Conservation (phyloP, 2,797 vertebrate genomes). For the Danio kyathit region DNA sequence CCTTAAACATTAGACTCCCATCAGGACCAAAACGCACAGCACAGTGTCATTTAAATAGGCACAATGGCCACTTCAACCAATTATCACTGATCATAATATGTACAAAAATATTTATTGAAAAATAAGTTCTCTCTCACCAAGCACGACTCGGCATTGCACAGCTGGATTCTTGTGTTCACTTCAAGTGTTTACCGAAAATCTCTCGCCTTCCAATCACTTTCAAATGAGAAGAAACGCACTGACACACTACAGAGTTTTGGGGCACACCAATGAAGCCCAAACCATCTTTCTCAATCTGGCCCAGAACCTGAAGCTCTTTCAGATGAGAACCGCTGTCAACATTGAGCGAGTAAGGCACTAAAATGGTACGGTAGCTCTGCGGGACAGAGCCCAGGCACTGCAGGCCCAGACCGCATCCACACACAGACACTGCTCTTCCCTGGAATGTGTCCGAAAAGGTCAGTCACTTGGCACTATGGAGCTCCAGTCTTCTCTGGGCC, state of each 20-base stretch:
- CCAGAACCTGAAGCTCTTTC: too few species aligned
- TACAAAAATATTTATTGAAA: constrained; percentile 70
- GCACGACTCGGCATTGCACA: constrained; percentile 75
- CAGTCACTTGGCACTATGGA: background rate
- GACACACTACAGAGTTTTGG: background rate
- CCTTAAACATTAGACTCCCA: constrained; percentile 55
- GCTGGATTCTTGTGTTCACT: constrained; percentile 60
- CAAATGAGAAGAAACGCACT: constrained; percentile 15
- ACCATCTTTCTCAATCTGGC: constrained; percentile 31
- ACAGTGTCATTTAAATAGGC: constrained; percentile 59
- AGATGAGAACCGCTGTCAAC: constrained; percentile 46
- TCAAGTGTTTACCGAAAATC: constrained; percentile 61
- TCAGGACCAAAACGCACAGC: constrained; percentile 53
- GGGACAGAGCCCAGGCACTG: constrained; percentile 73
- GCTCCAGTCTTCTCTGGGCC: background rate
- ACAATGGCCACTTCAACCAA: constrained; percentile 58
- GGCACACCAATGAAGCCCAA: constrained; percentile 31
- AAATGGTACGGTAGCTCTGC: constrained; percentile 48
- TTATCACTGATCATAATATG: constrained; percentile 51
- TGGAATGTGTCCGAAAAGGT: constrained; percentile 62
- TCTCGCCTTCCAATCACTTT: background rate
- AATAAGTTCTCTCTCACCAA: constrained; percentile 58
- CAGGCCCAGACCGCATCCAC: constrained; percentile 76
- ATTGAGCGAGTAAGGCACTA: constrained; percentile 80
- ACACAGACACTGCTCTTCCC: constrained; percentile 56